Conservation (phyloP, 2,888 invertebrate species). For the Dascillus cervinus region DNA sequence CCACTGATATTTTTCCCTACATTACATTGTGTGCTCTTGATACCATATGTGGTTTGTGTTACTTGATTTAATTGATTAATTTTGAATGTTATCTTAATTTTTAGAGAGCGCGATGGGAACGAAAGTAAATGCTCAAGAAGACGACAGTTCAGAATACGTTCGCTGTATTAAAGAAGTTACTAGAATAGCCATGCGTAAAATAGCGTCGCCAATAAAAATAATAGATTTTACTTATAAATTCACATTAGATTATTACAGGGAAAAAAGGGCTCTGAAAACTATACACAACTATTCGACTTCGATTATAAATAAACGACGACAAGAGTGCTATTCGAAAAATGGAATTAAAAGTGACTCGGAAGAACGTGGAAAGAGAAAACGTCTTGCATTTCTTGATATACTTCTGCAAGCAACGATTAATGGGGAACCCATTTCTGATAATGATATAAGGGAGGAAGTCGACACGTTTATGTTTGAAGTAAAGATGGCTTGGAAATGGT, state of each 20-base stretch:
- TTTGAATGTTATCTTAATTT: too few relatives aligned
- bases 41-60: slow-evolving; percentile 52
- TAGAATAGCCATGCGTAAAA: slow-evolving; percentile 27
- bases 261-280: slow-evolving; percentile 42
- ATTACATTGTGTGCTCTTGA: slow-evolving; percentile 54
- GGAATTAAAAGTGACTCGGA: neutral
- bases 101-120: too few relatives aligned
- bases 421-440: slow-evolving; percentile 50
- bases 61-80: too few relatives aligned
- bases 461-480: slow-evolving; percentile 51
- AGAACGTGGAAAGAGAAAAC: slow-evolving; percentile 48
- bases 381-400: slow-evolving; percentile 61
- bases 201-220: slow-evolving; percentile 43
- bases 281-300: slow-evolving; percentile 49
- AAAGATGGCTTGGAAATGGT: slow-evolving; percentile 66
- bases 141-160: slow-evolving; percentile 64
- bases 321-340: slow-evolving; percentile 26
- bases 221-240: slow-evolving; percentile 41
- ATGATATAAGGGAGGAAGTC: too few relatives aligned
- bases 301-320: slow-evolving; percentile 46
- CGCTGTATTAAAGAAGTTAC: slow-evolving; percentile 54
- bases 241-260: slow-evolving; percentile 53
- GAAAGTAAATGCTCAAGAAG: slow-evolving; percentile 67
- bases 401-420: slow-evolving; percentile 49
- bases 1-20: slow-evolving; percentile 54